Evolutionary conservation across 2,888 invertebrate species (phyloP).

Genomic region (Tholera decimalis): DNA sequence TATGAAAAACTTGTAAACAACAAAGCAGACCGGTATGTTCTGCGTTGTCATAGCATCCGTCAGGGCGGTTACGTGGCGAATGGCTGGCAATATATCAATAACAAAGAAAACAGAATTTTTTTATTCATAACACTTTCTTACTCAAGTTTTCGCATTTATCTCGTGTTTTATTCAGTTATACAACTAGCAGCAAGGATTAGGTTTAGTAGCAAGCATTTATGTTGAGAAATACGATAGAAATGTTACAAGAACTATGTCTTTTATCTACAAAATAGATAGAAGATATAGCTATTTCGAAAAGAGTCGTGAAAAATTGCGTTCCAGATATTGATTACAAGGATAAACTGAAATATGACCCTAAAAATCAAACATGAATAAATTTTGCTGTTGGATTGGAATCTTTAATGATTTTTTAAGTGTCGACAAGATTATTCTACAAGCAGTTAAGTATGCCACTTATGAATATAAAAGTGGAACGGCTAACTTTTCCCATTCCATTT

Average conservation of each 20-base stretch:
- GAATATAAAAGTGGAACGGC: background rate
- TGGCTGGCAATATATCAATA: constrained; percentile 85
- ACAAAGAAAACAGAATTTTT: constrained; percentile 77
- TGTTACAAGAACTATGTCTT: constrained; percentile 41
- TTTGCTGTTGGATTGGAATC: background rate
- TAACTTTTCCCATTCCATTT: constrained; percentile 36
- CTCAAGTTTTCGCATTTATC: constrained; percentile 77
- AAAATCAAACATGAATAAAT: constrained; percentile 7
- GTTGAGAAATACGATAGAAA: constrained; percentile 46
- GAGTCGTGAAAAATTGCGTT: background rate
- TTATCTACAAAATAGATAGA: constrained; percentile 29
- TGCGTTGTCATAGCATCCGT: constrained; percentile 78
- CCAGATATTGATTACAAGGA: constrained; percentile 4
- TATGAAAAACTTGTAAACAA: constrained; percentile 63
- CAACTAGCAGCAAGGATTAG: constrained; percentile 67
- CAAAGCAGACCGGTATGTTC: constrained; percentile 75
- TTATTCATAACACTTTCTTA: constrained; percentile 78
- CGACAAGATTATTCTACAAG: constrained; percentile 1
- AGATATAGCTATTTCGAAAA: constrained; percentile 31
- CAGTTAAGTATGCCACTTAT: background rate
- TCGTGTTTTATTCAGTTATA: constrained; percentile 79
- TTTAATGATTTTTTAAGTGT: too few species aligned
- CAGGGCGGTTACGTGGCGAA: constrained; percentile 79
- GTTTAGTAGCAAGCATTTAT: constrained; percentile 69
- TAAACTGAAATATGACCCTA: background rate